Evolutionary conservation across 2,797 vertebrate species (phyloP), one percentile per base, ranked within the genome.

Genomic region (Sebastes goodei): DNA sequence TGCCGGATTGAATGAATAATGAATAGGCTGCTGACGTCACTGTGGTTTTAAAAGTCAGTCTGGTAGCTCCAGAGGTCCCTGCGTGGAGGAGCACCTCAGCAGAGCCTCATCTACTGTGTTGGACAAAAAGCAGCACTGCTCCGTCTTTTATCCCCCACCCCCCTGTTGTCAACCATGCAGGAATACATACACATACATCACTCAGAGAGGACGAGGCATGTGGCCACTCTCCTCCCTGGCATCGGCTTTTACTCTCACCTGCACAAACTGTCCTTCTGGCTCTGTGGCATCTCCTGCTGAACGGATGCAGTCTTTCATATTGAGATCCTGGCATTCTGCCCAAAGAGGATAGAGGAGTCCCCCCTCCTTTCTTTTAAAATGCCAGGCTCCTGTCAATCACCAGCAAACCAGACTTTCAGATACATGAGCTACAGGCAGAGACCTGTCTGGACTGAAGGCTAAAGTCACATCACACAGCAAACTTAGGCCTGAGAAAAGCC

Each of bases 1-100:
- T 71, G 74, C 78, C 72, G 76, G 75, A 76, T 65, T 71, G 70
- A 87, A 84, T 92, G 84, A 93, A 93, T 92, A 90, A 92, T 94
- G 78, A 85, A 92, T 83, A 67, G 38, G 42, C 30, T 38, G 78
- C 82, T 90, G 79, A 90, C 85, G 76, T 92, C 85, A 89, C 46
- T 46, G 61, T 71, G 81, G 71, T 74, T 89, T 86, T 85, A 83
- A 90, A 92, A 90, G 86, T 91, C 90, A 86, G 62, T 65, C 73
- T 78, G 69, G 78, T 85, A 57, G 82, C 62, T 78, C 69, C 27
- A 83, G 83, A 83, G 75, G 67, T 86, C 59, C 35, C 68, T 72
- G 67, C 10, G 1, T 53, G 59, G 30, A 71, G 71, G 30, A 78
- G 55, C 69, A 65, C 72, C 32, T 86, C 72, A 67, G 32, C 38